Percentiles rank a stretch among this genome's conserved stretches.
Evolutionary conservation across 1,140 invertebrate genomes (phyloP).

Genomic region (Acromyrmex heyeri): DNA sequence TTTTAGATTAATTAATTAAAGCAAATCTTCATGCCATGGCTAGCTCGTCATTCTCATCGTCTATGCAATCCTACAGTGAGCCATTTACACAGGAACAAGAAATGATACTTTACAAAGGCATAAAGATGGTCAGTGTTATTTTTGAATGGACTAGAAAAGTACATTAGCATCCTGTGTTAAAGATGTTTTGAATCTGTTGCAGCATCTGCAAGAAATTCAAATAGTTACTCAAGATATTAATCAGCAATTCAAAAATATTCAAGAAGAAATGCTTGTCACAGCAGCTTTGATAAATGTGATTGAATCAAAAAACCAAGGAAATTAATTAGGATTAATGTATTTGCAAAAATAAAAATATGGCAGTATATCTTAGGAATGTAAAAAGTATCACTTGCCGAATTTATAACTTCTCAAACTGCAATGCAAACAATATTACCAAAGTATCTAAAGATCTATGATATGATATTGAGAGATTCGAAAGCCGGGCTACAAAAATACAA

Average conservation of each 20-base stretch:
- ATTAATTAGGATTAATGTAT: not conserved
- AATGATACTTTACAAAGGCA: not conserved
- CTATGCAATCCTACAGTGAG: not conserved
- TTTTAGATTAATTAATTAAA: not conserved
- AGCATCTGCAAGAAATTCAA: constrained; percentile 34
- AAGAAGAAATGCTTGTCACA: constrained; percentile 1
- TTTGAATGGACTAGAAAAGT: not conserved
- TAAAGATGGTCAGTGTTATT: constrained; percentile 35
- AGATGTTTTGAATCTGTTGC: constrained; percentile 22
- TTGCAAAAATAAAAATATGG: not conserved
- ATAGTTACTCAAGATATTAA: constrained; percentile 17
- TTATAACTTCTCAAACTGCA: not conserved
- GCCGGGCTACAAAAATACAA: not conserved
- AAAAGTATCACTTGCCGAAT: not conserved
- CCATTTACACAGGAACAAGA: constrained; percentile 22
- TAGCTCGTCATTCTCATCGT: constrained; percentile 5
- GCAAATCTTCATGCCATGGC: not conserved
- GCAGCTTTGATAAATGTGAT: constrained; percentile 9
- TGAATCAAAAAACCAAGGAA: not conserved
- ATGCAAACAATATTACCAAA: too few species aligned
- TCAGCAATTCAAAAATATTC: not conserved
- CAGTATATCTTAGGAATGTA: not conserved
- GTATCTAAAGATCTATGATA: too few species aligned
- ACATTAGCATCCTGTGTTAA: not conserved
- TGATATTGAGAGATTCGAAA: not conserved